Base-by-base conservation (phyloP, 2,888 invertebrate species). In the Limnephilus auricula region DNA sequence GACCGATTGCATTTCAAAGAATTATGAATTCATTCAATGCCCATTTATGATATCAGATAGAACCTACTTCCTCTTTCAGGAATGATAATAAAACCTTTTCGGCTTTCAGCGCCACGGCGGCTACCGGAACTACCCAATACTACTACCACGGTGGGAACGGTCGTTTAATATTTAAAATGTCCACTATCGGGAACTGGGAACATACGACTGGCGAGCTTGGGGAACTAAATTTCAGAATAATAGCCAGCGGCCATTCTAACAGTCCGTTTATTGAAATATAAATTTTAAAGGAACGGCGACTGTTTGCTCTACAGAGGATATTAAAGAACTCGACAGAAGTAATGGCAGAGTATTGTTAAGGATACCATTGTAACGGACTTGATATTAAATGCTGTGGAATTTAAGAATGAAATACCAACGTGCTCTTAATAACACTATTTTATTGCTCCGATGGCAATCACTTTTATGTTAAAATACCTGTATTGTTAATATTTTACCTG, bases 161-260 rank as follows among this genome's bases (percentile, higher is more conserved):
- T 87, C 90, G 88, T 88, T 90, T 90, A 82, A 80, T 88, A 88
- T 90, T 90, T 90, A 87, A 88, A 90, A 90, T 88, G 50, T 82
- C 82, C 34, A 32, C 32, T 82, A 88, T 65, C 88, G 78, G 78
- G 32, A 32, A n/a, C 88, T 15, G 25, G 50, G 31, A 37, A 79
- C 34, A 79, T 89, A 37, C 13, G 86, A 40, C 40, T n/a, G 50
- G 30, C 40, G 40, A 31, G 86, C n/a, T 34, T 50, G 40, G 15
- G 40, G 40, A 86, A 40, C 30, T 37, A 86, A 86, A 30, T 34
- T 79, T n/a, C 15, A 15, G 37, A 86, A 86, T 50, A 86, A 86
- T 37, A 32, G 37, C 89, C n/a, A 65, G 25, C 65, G 79, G 30
- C 34, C 79, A n/a, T 80, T 37, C 89, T 65, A 25, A 65, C 65